Conservation (phyloP, 2,888 invertebrate genomes). For the Hemithea aestivaria region DNA sequence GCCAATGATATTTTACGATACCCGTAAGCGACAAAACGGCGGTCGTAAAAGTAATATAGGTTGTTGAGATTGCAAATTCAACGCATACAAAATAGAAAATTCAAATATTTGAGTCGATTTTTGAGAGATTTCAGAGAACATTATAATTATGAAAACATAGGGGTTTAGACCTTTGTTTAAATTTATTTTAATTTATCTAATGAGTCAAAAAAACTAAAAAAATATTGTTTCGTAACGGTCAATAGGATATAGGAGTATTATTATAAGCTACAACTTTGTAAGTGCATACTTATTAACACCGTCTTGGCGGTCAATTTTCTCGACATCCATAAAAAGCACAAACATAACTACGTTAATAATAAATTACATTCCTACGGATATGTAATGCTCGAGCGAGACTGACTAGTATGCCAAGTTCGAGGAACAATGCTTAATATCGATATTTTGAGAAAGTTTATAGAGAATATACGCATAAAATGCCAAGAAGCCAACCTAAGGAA, state of each 20-base stretch:
- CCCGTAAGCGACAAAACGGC: constrained; percentile 67
- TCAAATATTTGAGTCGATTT: constrained; percentile 8
- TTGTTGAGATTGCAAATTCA: constrained; percentile 33
- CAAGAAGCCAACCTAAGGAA: constrained; percentile 9
- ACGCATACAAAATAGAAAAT: constrained; percentile 22
- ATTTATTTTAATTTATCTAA: no score
- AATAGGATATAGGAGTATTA: constrained; percentile 20
- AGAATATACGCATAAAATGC: constrained; percentile 40
- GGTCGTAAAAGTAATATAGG: constrained; percentile 64
- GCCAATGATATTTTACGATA: constrained; percentile 70
- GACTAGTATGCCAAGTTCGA: constrained; percentile 27
- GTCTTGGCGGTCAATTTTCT: constrained; percentile 57
- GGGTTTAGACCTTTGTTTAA: no score
- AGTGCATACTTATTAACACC: constrained; percentile 31
- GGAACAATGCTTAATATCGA: constrained; percentile 48
- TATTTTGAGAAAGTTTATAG: constrained; percentile 47
- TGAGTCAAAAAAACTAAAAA: no score
- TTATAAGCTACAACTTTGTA: constrained; percentile 59
- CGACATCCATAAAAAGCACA: constrained; percentile 52
- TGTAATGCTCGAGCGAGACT: constrained; percentile 40
- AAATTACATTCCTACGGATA: constrained; percentile 53
- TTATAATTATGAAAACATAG: no score
- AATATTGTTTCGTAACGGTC: not conserved
- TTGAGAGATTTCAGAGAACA: not conserved
- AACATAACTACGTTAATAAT: constrained; percentile 62